A percentile compares a stretch with the other conserved stretches of the same genome.
These are phyloP conservation scores for Epinotia brunnichana DNA, from an alignment of 2,888 invertebrate species.

Conservation along the genomic window DNA sequence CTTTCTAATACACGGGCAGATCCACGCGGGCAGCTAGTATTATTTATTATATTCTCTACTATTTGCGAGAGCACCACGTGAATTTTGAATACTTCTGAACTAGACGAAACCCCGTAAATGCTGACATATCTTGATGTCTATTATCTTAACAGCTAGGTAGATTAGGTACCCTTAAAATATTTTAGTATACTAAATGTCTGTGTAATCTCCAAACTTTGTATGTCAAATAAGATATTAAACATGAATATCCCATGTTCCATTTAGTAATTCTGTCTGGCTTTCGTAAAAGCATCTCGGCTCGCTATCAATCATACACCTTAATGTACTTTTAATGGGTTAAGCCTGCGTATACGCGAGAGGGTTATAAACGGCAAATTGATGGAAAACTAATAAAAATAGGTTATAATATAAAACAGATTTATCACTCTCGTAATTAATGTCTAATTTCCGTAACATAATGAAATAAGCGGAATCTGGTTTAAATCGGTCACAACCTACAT, in stretches of 20 bases:
- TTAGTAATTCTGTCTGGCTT: slow-evolving; percentile 23
- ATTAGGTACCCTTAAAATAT: not conserved
- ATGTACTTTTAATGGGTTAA: slow-evolving; percentile 32
- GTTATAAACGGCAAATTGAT: slow-evolving; percentile 14
- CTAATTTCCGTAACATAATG: no score
- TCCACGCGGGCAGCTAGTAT: no score
- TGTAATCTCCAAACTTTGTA: slow-evolving; percentile 7
- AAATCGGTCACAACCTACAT: no score
- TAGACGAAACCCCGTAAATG: not conserved
- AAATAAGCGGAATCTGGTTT: no score
- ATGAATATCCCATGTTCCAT: slow-evolving; percentile 12
- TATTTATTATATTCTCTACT: no score
- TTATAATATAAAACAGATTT: slow-evolving; percentile 14
- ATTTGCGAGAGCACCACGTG: not conserved
- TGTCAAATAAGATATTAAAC: slow-evolving; percentile 19
- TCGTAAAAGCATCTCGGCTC: slow-evolving; percentile 12
- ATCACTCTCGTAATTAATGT: no score
- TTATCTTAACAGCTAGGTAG: not conserved
- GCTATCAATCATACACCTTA: slow-evolving; percentile 26
- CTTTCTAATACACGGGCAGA: no score
- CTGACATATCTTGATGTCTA: not conserved
- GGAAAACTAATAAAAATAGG: slow-evolving; percentile 7
- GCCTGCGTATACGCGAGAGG: slow-evolving; percentile 17
- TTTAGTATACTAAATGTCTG: not conserved
- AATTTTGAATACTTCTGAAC: not conserved